Base-by-base conservation (phyloP, 2,113 vertebrate species). In the Nanorana parkeri region DNA sequence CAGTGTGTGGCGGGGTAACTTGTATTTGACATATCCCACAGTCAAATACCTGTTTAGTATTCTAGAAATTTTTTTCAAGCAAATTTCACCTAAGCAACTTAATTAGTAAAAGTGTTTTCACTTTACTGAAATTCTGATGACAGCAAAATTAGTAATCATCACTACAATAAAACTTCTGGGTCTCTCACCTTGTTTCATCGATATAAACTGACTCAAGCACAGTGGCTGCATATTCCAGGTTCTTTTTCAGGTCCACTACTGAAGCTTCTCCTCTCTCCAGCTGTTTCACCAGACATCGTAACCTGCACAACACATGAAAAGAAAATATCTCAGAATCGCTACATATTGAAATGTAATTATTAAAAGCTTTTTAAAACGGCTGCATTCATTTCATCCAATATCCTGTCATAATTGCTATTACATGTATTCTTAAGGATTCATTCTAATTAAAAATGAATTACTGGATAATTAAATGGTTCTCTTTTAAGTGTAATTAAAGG, bases 161-260 rank as follows among this genome's bases (percentile, higher is more conserved):
- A n/a, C n/a, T n/a, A n/a, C n/a, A 36, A 36, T 36, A 36, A 4
- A 65, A 64, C 1, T 5, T 71, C 1, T 60, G 10, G 51, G 6
- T 17, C 17, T 76, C 88, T 89, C 88, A 99, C 98, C 97, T 95
- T 0, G 97, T 99, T 91, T 99, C 97, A 17, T 98, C 97, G 41
- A 98, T 95, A 89, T 99, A 99, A 21, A 99, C 96, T 0, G 97
- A 97, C 87, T 99, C 98, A 77, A 99, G 93, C 82, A 99, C 98
- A 2, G 95, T 94, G 0, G 97, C 97, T 0, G 98, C 98, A 93
- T 99, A 96, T 87, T 99, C 98, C 20, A 99, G 92, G 90, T 99
- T 99, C 91, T 99, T 99, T 94, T 99, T 99, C 51, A 99, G 93
- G 86, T 99, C 97, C 20, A 93, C 92, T 26, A 96, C 94, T 0